phyloP scores from a whole-genome alignment of 2,888 invertebrate species.

The Ditula angustiorana region DNA sequence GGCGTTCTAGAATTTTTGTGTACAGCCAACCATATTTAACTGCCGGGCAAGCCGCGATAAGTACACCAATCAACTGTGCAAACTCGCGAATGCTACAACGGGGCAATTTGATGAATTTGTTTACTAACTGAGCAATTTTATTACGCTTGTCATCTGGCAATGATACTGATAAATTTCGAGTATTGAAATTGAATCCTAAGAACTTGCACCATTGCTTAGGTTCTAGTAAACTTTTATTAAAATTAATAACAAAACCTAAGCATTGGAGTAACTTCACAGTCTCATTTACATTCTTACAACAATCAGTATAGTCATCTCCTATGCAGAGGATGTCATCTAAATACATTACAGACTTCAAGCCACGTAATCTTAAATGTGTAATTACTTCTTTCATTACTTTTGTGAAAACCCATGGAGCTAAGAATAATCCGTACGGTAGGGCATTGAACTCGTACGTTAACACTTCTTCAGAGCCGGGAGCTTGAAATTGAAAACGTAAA shows the following conservation, averaged over 20 bases:
- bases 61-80: slow-evolving; percentile 29
- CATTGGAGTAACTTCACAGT: neutral
- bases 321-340: slow-evolving; percentile 41
- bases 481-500: neutral
- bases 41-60: slow-evolving; percentile 29
- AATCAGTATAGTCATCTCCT: slow-evolving; percentile 7
- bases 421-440: slow-evolving; percentile 32
- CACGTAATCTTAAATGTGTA: slow-evolving; percentile 13
- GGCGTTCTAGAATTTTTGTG: slow-evolving; percentile 39
- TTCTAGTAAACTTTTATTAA: slow-evolving; percentile 28
- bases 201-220: slow-evolving; percentile 33
- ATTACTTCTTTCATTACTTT: slow-evolving; percentile 33
- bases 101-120: slow-evolving; percentile 21
- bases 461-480: neutral
- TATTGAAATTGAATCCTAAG: slow-evolving; percentile 30
- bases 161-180: neutral
- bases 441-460: too few relatives aligned
- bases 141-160: slow-evolving; percentile 36
- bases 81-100: slow-evolving; percentile 31
- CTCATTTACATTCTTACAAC: neutral
- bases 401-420: slow-evolving; percentile 27
- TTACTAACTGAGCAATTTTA: slow-evolving; percentile 16
- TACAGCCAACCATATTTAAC: slow-evolving; percentile 36
- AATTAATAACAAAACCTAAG: slow-evolving; percentile 40
- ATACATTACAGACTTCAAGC: slow-evolving; percentile 35